phyloP scores from a whole-genome alignment of 2,888 invertebrate genomes.

The Epistrophella euchroma region DNA sequence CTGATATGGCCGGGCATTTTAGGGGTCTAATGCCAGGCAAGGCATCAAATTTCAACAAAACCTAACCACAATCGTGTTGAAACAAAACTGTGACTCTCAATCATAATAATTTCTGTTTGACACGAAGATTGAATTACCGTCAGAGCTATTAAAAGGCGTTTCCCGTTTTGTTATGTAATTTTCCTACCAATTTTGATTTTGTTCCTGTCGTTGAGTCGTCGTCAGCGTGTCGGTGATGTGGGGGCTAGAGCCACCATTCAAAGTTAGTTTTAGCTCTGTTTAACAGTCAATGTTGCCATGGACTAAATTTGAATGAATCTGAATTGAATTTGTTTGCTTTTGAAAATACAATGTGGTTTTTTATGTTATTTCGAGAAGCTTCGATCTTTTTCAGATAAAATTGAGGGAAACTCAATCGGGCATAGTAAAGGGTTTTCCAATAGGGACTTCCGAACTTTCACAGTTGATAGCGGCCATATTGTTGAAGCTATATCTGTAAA shows the following conservation, averaged over 20 bases:
- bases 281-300: background rate
- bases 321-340: background rate
- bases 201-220: background rate
- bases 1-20: conserved; percentile 38
- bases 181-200: background rate
- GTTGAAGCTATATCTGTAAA: no score
- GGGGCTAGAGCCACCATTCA: background rate
- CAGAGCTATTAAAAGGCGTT: conserved; percentile 37
- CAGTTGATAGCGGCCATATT: no score
- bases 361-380: no score
- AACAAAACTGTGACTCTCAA: conserved; percentile 56
- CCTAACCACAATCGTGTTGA: conserved; percentile 17
- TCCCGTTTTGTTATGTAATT: conserved; percentile 25
- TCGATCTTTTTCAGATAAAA: background rate
- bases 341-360: background rate
- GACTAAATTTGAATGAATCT: background rate
- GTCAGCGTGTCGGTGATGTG: background rate
- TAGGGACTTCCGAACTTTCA: no score
- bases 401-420: background rate
- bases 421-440: no score
- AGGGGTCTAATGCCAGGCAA: conserved; percentile 36
- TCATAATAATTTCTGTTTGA: conserved; percentile 67
- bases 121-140: conserved; percentile 60
- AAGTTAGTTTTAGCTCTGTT: no score
- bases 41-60: conserved; percentile 48